Conservation (phyloP, 2,888 invertebrate genomes). For the Nipponacmea schrenckii region DNA sequence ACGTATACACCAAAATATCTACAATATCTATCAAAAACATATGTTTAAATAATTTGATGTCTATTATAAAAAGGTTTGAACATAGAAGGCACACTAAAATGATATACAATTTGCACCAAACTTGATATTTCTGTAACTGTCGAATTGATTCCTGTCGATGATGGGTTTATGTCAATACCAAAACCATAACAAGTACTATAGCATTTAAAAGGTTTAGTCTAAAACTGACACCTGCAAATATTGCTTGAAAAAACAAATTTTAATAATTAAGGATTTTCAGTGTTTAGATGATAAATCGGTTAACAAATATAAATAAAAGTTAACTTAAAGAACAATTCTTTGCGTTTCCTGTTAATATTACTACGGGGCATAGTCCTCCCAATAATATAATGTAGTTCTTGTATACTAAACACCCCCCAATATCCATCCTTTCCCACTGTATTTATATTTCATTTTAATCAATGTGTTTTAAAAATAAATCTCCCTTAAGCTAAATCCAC, state of each 20-base stretch:
- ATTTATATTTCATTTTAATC: neutral
- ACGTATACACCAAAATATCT: no score
- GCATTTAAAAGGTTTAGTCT: no score
- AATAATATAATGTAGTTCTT: neutral
- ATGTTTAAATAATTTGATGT: no score
- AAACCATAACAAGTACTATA: no score
- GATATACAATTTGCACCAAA: no score
- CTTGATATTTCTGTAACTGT: no score
- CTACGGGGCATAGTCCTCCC: neutral
- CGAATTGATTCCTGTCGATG: no score
- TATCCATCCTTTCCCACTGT: neutral
- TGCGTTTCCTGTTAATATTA: neutral
- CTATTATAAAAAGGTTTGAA: no score
- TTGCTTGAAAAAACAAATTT: neutral
- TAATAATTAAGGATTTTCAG: neutral
- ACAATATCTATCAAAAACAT: no score
- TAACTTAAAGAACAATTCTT: neutral
- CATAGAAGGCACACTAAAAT: no score
- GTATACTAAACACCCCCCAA: neutral
- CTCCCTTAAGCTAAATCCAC: neutral
- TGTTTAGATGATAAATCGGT: neutral
- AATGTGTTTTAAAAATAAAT: neutral
- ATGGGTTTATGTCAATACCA: no score
- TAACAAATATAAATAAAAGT: neutral
- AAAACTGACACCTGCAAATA: neutral